Percentiles rank a stretch among this genome's conserved stretches.
Evolutionary conservation across 2,797 vertebrate species (phyloP).

Genomic region (Acanthurus tractus): DNA sequence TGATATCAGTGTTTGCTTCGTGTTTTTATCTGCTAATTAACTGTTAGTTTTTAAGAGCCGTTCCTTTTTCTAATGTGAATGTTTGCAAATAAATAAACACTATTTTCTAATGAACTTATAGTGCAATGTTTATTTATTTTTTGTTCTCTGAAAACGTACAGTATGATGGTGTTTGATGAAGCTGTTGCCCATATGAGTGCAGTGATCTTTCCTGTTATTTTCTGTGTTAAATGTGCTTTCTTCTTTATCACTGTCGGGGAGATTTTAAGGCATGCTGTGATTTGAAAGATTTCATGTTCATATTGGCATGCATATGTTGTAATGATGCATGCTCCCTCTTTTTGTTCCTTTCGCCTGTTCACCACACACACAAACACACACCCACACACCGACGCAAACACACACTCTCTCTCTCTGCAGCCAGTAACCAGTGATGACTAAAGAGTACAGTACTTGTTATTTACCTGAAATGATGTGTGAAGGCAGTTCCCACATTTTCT

Average conservation of each 20-base stretch:
- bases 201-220: conserved; percentile 36
- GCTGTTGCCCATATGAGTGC: conserved; percentile 33
- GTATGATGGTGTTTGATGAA: conserved; percentile 38
- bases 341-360: conserved; percentile 27
- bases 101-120: conserved; percentile 79
- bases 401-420: conserved; percentile 12
- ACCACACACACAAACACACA: not conserved
- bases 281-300: conserved; percentile 52
- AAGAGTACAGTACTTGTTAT: conserved; percentile 2
- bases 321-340: conserved; percentile 59
- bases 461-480: conserved; percentile 30
- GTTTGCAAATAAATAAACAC: conserved; percentile 84
- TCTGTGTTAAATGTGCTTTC: conserved; percentile 38
- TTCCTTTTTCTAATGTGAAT: conserved; percentile 72
- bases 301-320: conserved; percentile 52
- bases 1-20: conserved; percentile 49
- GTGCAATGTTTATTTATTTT: conserved; percentile 73
- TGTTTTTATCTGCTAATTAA: conserved; percentile 59
- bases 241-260: conserved; percentile 31
- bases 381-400: too few species aligned
- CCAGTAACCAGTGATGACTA: conserved; percentile 21
- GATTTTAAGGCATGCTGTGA: conserved; percentile 55
- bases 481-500: conserved; percentile 30
- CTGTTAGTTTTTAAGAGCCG: conserved; percentile 42
- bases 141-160: conserved; percentile 8